Percentiles rank a stretch among this genome's conserved stretches.
Evolutionary conservation across 2,113 vertebrate species (phyloP).

Genomic region (Pollachius pollachius): DNA sequence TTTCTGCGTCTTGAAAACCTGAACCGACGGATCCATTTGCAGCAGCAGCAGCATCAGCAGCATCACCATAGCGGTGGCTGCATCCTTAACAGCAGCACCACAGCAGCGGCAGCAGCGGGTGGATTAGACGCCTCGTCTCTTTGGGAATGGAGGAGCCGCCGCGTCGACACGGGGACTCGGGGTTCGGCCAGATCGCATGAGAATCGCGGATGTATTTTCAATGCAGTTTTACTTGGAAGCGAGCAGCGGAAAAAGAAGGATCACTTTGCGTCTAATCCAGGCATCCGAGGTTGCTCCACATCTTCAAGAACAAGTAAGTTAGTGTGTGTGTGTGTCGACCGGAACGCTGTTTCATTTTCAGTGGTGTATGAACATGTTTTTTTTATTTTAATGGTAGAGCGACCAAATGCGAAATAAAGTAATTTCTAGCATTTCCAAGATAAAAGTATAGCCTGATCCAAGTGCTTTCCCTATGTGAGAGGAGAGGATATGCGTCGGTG

Average conservation of each 20-base stretch:
- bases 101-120: constrained; percentile 54
- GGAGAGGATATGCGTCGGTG: no score
- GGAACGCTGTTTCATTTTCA: background rate
- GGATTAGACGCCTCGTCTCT: constrained; percentile 56
- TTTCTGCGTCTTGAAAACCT: constrained; percentile 36
- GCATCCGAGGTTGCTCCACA: constrained; percentile 35
- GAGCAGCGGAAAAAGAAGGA: constrained; percentile 37
- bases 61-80: constrained; percentile 2
- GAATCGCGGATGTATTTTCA: constrained; percentile 81
- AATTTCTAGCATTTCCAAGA: no score
- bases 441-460: no score
- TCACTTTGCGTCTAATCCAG: constrained; percentile 34
- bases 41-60: no score
- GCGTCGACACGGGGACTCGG: constrained; percentile 40
- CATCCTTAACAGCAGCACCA: constrained; percentile 12
- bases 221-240: constrained; percentile 61
- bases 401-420: no score
- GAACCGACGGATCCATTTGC: no score
- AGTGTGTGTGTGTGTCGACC: constrained; percentile 38
- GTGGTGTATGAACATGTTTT: no score
- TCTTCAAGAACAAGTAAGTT: constrained; percentile 67
- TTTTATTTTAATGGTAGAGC: no score
- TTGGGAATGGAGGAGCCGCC: constrained; percentile 42
- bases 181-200: constrained; percentile 79
- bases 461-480: no score